These are phyloP conservation scores for Electrophaes corylata DNA, from an alignment of 2,888 invertebrate genomes.

Conservation along the genomic window DNA sequence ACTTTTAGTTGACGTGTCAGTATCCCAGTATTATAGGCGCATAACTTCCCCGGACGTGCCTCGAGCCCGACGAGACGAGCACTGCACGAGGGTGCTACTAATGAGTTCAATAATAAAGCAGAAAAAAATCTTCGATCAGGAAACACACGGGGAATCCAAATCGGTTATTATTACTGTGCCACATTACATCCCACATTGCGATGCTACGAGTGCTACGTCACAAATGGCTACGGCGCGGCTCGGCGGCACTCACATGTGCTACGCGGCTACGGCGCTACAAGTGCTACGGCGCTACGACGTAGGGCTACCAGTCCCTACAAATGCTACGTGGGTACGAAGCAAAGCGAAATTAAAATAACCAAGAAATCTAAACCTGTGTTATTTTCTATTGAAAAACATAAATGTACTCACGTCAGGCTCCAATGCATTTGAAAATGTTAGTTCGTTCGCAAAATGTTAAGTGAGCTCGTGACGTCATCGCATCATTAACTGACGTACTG, in stretches of 20 bases:
- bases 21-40: neutral
- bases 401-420: neutral
- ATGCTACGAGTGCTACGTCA: neutral
- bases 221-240: too few relatives aligned
- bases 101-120: neutral
- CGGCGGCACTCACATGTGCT: too few relatives aligned
- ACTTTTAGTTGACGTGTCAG: neutral
- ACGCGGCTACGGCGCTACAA: neutral
- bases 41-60: neutral
- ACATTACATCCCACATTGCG: too few relatives aligned
- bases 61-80: too few relatives aligned
- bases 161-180: too few relatives aligned
- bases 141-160: neutral
- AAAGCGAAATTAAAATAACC: neutral
- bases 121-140: neutral
- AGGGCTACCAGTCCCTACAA: neutral
- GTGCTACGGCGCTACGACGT: slow-evolving; percentile 6
- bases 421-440: neutral
- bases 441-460: neutral
- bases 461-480: neutral
- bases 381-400: neutral
- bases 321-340: neutral
- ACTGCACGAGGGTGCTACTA: neutral
- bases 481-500: neutral
- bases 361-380: neutral